Conservation (phyloP, 2,797 vertebrate genomes). For the Pristis pectinata region DNA sequence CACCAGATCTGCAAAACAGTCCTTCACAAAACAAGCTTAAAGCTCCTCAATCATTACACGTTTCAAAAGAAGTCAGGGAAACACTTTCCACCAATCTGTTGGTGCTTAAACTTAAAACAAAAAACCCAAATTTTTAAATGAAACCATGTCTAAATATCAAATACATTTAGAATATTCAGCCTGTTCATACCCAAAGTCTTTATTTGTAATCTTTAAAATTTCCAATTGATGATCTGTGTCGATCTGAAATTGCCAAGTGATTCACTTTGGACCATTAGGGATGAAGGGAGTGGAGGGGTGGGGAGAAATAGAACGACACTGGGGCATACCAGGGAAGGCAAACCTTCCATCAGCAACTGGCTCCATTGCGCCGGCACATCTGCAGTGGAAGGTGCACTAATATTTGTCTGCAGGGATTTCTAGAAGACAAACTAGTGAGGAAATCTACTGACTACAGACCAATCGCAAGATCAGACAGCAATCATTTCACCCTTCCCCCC, state of each 20-base stretch:
- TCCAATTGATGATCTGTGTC: neutral
- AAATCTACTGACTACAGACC: conserved; percentile 12
- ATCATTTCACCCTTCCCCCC: neutral
- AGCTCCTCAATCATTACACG: neutral
- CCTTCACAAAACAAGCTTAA: neutral
- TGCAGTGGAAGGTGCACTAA: neutral
- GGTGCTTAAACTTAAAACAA: neutral
- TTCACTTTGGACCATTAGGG: neutral
- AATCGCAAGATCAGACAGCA: conserved; percentile 28
- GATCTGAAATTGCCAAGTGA: neutral
- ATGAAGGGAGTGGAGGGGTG: neutral
- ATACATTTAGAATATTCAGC: neutral
- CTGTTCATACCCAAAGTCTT: neutral
- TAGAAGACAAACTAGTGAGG: conserved; percentile 9
- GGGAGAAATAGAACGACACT: neutral
- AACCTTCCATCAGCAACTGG: neutral
- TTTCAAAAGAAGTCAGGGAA: neutral
- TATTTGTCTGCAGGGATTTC: neutral
- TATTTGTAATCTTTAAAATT: neutral
- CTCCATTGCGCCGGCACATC: neutral
- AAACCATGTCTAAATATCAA: neutral
- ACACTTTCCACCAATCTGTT: neutral
- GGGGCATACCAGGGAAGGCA: neutral
- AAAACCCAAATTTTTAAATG: neutral
- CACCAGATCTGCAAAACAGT: neutral